A percentile compares a stretch with the other conserved stretches of the same genome.
phyloP scores from a whole-genome alignment of 1,140 invertebrate genomes.

The Akabosia matsudoensis region DNA sequence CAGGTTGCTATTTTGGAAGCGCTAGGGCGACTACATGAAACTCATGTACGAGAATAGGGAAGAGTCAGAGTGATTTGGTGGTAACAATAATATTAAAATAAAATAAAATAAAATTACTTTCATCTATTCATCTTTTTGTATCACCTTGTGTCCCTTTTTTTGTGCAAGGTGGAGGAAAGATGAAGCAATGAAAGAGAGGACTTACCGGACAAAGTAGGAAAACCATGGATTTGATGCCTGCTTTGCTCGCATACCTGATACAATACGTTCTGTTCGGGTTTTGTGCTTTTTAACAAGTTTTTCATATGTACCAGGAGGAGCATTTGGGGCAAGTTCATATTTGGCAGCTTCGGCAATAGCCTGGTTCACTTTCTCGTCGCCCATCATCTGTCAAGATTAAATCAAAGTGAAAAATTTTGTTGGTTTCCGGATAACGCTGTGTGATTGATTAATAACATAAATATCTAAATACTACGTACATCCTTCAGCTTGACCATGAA shows the following conservation, averaged over 20 bases:
- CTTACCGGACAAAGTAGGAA: constrained; percentile 35
- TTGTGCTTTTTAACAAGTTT: constrained; percentile 59
- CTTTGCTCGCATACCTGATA: constrained; percentile 68
- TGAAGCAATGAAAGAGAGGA: background rate
- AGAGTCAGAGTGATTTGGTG: too few species aligned
- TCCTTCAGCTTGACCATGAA: constrained; percentile 39
- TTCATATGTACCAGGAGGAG: constrained; percentile 52
- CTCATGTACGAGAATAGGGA: too few species aligned
- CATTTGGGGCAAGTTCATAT: constrained; percentile 49
- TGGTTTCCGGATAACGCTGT: background rate
- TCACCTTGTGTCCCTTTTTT: too few species aligned
- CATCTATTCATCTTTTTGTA: too few species aligned
- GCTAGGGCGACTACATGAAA: too few species aligned
- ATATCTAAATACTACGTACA: too few species aligned
- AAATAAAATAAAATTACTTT: too few species aligned
- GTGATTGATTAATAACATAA: too few species aligned
- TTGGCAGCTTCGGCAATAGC: constrained; percentile 64
- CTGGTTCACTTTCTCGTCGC: constrained; percentile 65
- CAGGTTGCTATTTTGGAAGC: too few species aligned
- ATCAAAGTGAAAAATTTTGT: background rate
- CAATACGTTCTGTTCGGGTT: constrained; percentile 62
- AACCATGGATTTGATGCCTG: constrained; percentile 39
- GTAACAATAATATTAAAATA: too few species aligned
- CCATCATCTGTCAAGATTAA: constrained; percentile 58
- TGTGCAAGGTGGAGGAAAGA: too few species aligned